Evolutionary conservation across 2,888 invertebrate species (phyloP), one percentile per base, ranked within the genome.

Genomic region (Eulithis testata): DNA sequence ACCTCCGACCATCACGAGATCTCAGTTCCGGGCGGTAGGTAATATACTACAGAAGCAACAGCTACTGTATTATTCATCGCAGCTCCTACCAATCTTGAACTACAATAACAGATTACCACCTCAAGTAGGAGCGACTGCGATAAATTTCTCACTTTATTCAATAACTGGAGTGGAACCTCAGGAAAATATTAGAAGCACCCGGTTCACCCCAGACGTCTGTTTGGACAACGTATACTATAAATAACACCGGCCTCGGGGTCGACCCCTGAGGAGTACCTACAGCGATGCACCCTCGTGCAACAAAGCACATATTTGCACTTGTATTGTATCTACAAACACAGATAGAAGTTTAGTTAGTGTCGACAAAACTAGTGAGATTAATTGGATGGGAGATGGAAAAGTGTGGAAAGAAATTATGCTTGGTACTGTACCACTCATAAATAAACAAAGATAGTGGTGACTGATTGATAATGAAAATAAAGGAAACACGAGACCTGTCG

Each of bases 161-260:
- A 63, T 59, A 68, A 68, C 63, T 60, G 64, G 59, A 52, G 66
- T 51, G 56, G 60, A 51, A 63, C 21, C 59, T 55, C 61, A 53
- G 45, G 37, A 60, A 67, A 70, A 72, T 74, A 74, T 72, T 49
- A 65, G 65, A 71, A 61, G 66, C 67, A 63, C 60, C 62, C 65
- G 64, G 51, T 50, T 47, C 54, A 62, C 64, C 68, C 75, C 73
- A 64, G 68, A 70, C 66, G 81, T 79, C 80, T 76, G 80, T 79
- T 81, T 79, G 76, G 71, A 75, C 77, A 78, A 80, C 76, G 76
- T 73, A 71, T 62, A 77, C 78, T 68, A 84, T 86, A 85, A 86
- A 87, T 84, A 84, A 82, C 75, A 60, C 65, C 60, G 63, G 66
- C 76, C 78, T 81, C 80, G 66, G 70, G 70, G 64, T 60, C 61